These are phyloP conservation scores for Orchesella cincta DNA, from an alignment of 1,140 invertebrate species.

Conservation along the genomic window DNA sequence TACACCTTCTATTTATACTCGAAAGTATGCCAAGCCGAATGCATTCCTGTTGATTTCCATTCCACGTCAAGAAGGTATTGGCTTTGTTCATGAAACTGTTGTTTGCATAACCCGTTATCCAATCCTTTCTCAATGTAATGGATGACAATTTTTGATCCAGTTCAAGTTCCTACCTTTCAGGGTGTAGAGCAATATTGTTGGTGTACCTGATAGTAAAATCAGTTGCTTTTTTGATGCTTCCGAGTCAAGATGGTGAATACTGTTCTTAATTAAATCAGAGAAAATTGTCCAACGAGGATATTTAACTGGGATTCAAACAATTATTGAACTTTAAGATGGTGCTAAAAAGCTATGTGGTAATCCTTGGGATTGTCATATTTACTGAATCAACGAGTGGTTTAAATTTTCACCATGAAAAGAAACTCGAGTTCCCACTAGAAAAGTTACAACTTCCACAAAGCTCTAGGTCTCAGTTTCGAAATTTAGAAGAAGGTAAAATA, in stretches of 20 bases:
- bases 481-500: too few relatives aligned
- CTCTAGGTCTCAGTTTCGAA: too few relatives aligned
- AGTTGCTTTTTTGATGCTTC: not conserved
- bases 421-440: conserved; percentile 9
- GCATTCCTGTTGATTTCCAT: not conserved
- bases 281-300: not conserved
- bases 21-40: not conserved
- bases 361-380: conserved; percentile 11
- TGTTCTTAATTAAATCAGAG: not conserved
- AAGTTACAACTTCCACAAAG: too few relatives aligned
- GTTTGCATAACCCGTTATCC: too few relatives aligned
- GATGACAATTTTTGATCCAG: not conserved
- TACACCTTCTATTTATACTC: too few relatives aligned
- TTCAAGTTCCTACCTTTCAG: not conserved
- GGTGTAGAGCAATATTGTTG: not conserved
- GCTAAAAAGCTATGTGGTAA: conserved; percentile 17
- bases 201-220: too few relatives aligned
- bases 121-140: too few relatives aligned
- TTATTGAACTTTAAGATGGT: conserved; percentile 9
- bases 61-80: not conserved
- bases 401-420: conserved; percentile 1
- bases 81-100: too few relatives aligned
- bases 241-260: conserved; percentile 1
- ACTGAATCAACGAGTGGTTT: not conserved
- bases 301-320: not conserved